Evolutionary conservation across 2,888 invertebrate species (phyloP), one percentile per base, ranked within the genome.

Genomic region (Frankliniella fusca): DNA sequence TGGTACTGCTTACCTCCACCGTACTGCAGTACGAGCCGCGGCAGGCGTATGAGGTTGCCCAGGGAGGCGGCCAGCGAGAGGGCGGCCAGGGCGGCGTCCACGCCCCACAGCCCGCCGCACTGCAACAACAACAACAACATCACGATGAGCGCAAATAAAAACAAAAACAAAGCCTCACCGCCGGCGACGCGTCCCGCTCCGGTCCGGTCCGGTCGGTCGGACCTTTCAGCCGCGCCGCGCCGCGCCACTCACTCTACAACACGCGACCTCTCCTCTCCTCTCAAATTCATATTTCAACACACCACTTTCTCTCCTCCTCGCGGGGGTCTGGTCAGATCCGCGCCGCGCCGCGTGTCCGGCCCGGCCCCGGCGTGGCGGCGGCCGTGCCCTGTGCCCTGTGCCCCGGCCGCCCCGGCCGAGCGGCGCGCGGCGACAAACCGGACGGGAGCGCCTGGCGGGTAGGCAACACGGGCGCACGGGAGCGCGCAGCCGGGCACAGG

Each of bases 1-100:
- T 5, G 15, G 0, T 15, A 54, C 23, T 8, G 83, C 84, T 84
- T 82, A 87, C 87, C 86, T 12, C 91, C 92, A n/a, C 92, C 93
- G 87, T 91, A 89, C 84, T 88, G 89, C 85, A 90, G 88, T 0
- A 90, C 90, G 15, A 90, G 89, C 76, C 91, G 90, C 0, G 93
- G 92, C 54, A 90, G 88, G n/a, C 92, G 88, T 89, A 92, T 90
- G 50, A 90, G 88, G 85, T 90, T 91, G 84, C 91, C 91, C 83
- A 91, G 88, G 81, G 91, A 90, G 81, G 90, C 88, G 0, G 91
- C 89, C 83, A 92, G 88, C 0, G 91, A 91, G 81, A 91, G 86
- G 20, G 92, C 91, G 85, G 91, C 91, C 82, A 90, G 84, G 54
- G 88, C 86, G 79, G 89, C 89, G 83, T 88, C 88, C 82, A 89